Conservation (phyloP, 92 coral and sea anemone species). For the Epizoanthus scotinus region DNA sequence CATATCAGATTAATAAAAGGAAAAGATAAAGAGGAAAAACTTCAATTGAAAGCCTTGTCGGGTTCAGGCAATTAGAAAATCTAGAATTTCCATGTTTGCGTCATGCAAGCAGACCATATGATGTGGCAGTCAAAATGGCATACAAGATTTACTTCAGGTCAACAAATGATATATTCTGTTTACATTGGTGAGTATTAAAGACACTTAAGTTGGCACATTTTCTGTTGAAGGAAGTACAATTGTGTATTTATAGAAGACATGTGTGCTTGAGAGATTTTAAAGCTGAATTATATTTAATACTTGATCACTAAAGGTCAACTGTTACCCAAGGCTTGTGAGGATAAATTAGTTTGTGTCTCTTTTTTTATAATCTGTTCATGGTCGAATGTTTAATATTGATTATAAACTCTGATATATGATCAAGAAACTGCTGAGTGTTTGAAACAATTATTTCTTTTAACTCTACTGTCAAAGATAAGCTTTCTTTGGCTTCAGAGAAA, state of each 20-base stretch:
- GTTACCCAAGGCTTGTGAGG: conserved; percentile 6
- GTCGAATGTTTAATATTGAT: background rate
- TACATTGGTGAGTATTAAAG: background rate
- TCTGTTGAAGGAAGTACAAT: background rate
- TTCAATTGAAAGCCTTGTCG: conserved; percentile 42
- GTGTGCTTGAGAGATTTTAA: conserved; percentile 13
- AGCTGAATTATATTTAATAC: conserved; percentile 1
- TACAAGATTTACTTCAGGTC: background rate
- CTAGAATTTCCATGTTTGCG: conserved; percentile 27
- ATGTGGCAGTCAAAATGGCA: conserved; percentile 29
- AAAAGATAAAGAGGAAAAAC: conserved; percentile 36
- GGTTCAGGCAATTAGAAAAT: background rate
- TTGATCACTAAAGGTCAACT: conserved; percentile 30
- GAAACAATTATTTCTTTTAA: background rate
- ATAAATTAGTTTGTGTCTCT: conserved; percentile 18
- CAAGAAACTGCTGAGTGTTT: background rate
- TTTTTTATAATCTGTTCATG: conserved; percentile 7
- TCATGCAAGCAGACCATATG: conserved; percentile 22
- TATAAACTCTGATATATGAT: background rate
- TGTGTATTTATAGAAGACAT: conserved; percentile 5
- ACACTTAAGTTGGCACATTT: background rate
- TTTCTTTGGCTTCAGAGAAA: conserved; percentile 25
- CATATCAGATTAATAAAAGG: conserved; percentile 27
- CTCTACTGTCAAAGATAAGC: background rate
- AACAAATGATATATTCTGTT: background rate